Evolutionary conservation across 2,797 vertebrate species (phyloP).

Genomic region (Acipenser ruthenus): DNA sequence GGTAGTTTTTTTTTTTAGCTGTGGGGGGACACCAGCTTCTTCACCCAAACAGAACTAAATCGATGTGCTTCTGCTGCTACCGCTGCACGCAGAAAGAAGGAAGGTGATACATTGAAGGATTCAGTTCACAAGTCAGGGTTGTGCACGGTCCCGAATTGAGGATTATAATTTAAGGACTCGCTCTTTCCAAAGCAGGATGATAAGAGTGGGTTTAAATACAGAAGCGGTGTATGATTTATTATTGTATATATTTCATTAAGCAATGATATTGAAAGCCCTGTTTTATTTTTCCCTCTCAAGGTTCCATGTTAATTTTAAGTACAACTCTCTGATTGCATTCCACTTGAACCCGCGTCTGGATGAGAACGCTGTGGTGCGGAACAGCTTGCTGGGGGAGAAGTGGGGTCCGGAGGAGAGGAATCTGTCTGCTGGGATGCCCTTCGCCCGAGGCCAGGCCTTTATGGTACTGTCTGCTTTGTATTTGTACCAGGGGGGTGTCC

Average conservation of each 20-base stretch:
- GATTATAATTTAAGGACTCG: neutral
- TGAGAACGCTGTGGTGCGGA: conserved; percentile 52
- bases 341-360: conserved; percentile 59
- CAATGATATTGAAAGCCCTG: neutral
- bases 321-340: conserved; percentile 41
- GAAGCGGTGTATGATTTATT: neutral
- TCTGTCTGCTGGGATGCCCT: conserved; percentile 47
- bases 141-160: neutral
- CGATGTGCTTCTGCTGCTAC: too few relatives aligned
- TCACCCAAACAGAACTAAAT: too few relatives aligned
- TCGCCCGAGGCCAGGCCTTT: conserved; percentile 45
- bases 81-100: neutral
- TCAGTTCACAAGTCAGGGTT: neutral
- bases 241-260: conserved; percentile 1
- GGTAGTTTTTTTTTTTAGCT: too few relatives aligned
- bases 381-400: conserved; percentile 29
- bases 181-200: too few relatives aligned
- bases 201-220: neutral
- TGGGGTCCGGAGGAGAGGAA: conserved; percentile 48
- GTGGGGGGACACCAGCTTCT: too few relatives aligned
- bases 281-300: conserved; percentile 28
- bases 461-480: conserved; percentile 32
- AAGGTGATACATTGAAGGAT: neutral
- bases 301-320: conserved; percentile 47
- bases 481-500: neutral